phyloP scores from a whole-genome alignment of 92 coral and sea anemone genomes.

The Palythoa heliodiscus region DNA sequence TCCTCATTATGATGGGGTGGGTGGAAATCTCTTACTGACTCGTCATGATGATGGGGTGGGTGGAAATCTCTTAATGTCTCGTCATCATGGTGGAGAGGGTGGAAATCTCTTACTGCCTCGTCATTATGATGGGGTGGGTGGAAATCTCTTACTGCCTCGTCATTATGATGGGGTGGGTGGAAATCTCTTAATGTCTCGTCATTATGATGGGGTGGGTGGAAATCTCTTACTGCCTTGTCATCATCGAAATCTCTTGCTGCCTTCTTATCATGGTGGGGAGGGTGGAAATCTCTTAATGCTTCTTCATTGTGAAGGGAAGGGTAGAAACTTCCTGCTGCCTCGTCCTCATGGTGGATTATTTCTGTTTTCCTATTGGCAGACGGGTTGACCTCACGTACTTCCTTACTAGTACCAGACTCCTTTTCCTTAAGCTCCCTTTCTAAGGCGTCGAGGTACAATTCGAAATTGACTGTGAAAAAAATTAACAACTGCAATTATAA shows the following conservation, averaged over 20 bases:
- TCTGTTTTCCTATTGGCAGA: neutral
- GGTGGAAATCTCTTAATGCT: neutral
- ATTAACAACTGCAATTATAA: neutral
- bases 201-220: neutral
- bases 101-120: neutral
- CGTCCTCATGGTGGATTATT: neutral
- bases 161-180: neutral
- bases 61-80: neutral
- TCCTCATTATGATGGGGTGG: neutral
- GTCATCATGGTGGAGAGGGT: neutral
- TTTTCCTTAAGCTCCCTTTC: conserved; percentile 1
- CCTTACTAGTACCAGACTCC: neutral
- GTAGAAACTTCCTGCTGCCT: neutral
- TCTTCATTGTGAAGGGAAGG: neutral
- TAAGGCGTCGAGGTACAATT: conserved; percentile 14
- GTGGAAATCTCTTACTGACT: neutral
- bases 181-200: neutral
- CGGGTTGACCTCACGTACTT: neutral
- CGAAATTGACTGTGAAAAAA: conserved; percentile 13
- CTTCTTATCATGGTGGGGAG: neutral
- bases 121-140: too few relatives aligned
- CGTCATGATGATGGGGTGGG: neutral
- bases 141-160: too few relatives aligned
- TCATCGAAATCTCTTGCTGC: neutral
- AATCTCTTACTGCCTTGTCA: neutral